phyloP scores from a whole-genome alignment of 1,140 invertebrate species.

The Drosophila lowei region DNA sequence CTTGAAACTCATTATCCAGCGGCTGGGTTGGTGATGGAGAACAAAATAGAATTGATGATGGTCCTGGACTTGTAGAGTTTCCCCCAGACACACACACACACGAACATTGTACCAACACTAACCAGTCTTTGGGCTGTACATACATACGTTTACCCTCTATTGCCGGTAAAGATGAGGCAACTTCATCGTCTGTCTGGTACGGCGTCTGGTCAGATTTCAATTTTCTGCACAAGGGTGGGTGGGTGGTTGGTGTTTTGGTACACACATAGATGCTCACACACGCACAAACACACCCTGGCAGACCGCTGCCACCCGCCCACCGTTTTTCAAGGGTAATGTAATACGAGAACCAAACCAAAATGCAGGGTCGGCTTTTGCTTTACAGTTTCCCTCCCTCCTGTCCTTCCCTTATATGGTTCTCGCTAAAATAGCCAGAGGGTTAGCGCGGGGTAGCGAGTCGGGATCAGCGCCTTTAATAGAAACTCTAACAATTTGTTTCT shows the following conservation, averaged over 20 bases:
- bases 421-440: background rate
- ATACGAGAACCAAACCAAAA: constrained; percentile 6
- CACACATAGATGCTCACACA: background rate
- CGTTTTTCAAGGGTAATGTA: constrained; percentile 25
- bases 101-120: constrained; percentile 14
- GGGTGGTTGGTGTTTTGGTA: background rate
- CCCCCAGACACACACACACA: background rate
- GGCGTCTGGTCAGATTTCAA: constrained; percentile 41
- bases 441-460: background rate
- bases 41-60: constrained; percentile 35
- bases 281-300: constrained; percentile 9
- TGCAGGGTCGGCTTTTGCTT: too few species aligned
- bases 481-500: constrained; percentile 16
- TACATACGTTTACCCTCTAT: constrained; percentile 1
- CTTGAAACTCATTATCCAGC: constrained; percentile 9
- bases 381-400: constrained; percentile 8
- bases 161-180: constrained; percentile 12
- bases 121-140: constrained; percentile 35
- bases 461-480: constrained; percentile 6
- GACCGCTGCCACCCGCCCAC: constrained; percentile 10
- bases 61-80: constrained; percentile 7
- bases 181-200: constrained; percentile 28
- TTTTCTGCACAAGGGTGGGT: background rate
- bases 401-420: constrained; percentile 21
- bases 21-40: too few species aligned